Base-by-base conservation (phyloP, 2,113 vertebrate genomes). In the Columba livia region DNA sequence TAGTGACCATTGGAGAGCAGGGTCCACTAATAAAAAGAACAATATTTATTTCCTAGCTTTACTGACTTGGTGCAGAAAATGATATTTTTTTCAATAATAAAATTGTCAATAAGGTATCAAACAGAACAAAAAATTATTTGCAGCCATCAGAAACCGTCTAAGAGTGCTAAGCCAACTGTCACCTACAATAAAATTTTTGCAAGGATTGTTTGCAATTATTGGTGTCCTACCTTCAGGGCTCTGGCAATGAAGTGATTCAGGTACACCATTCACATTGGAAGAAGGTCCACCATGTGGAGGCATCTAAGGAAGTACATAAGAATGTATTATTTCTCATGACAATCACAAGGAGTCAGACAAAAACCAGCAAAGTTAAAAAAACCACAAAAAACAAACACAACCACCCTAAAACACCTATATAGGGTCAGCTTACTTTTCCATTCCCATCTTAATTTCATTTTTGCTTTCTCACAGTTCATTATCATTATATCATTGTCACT, bases 191-290 rank as follows among this genome's bases (percentile, higher is more conserved):
- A 54, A 38, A 12, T 11, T 29, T 36, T 38, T 61, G 40, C 53
- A 74, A 66, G 54, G 62, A 51, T 1, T 51, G 11, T 8, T 53
- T 83, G 54, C 32, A 73, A 9, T 16, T 34, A 11, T 7, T n/a
- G 15, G 15, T 29, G 31, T 54, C 78, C 60, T 98, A 99, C 99
- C 99, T 98, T 99, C 99, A 2, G 98, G 98, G 94, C 98, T 99
- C 86, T 98, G 83, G 78, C 96, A 98, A 47, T 84, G 97, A 28
- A 95, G 97, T n/a, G 97, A 88, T 40, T 99, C 98, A 72, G 98
- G 93, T 84, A 98, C 97, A 82, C 98, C 98, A 5, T 99, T 99
- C 78, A 98, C 98, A 84, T 98, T 99, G 84, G 98, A 97, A 28
- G 97, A 97, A 29, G 98, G 99, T 58, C 97, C 97, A 81, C 98